phyloP scores from a whole-genome alignment of 2,888 invertebrate species.

The Aproaerema taeniolella region DNA sequence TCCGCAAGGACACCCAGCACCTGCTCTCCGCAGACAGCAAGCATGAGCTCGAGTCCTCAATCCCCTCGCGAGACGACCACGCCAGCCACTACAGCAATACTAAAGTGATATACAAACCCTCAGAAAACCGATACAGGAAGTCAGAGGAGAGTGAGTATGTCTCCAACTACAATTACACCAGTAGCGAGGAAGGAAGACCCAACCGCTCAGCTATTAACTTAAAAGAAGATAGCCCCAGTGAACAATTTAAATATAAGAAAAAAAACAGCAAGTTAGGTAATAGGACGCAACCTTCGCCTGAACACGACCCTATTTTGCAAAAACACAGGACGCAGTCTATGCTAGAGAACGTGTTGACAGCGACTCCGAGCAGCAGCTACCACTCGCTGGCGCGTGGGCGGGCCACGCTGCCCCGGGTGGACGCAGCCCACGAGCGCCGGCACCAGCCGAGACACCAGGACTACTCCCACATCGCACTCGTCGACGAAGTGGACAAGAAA shows the following conservation, averaged over 20 bases:
- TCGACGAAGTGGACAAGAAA: constrained; percentile 17
- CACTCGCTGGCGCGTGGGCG: constrained; percentile 30
- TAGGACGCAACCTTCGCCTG: background rate
- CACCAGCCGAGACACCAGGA: constrained; percentile 22
- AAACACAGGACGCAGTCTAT: constrained; percentile 34
- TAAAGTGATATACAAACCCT: constrained; percentile 41
- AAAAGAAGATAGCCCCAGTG: constrained; percentile 18
- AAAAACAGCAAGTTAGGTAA: constrained; percentile 31
- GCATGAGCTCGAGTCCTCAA: constrained; percentile 19
- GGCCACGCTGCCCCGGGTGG: background rate
- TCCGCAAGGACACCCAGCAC: constrained; percentile 26
- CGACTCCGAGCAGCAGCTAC: constrained; percentile 41
- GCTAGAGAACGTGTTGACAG: constrained; percentile 33
- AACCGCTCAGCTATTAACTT: constrained; percentile 11
- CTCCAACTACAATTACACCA: constrained; percentile 19
- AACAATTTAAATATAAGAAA: constrained; percentile 22
- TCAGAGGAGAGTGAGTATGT: constrained; percentile 31
- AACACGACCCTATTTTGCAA: constrained; percentile 22
- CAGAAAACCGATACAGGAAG: constrained; percentile 31
- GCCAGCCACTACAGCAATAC: constrained; percentile 30
- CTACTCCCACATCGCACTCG: constrained; percentile 15
- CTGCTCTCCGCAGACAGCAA: constrained; percentile 19
- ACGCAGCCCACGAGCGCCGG: constrained; percentile 12
- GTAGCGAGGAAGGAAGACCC: constrained; percentile 19
- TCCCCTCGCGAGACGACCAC: constrained; percentile 18